These are phyloP conservation scores for Muricea muricata DNA, from an alignment of 92 coral and sea anemone species.

Conservation along the genomic window DNA sequence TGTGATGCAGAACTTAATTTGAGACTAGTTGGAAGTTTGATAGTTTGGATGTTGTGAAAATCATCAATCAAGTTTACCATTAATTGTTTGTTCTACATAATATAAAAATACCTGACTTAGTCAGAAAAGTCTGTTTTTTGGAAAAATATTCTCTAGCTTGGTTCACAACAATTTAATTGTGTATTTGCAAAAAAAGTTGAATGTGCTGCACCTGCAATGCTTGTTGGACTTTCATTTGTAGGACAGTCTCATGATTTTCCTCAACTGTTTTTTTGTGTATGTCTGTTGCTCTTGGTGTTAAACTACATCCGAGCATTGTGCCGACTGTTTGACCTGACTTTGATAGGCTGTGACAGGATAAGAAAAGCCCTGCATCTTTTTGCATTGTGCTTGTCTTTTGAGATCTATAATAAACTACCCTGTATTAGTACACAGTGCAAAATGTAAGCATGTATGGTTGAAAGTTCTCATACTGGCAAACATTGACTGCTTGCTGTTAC, in stretches of 20 bases:
- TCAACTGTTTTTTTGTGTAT: slow-evolving; percentile 43
- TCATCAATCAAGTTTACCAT: slow-evolving; percentile 50
- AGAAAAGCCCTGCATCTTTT: slow-evolving; percentile 65
- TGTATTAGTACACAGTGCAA: too few species aligned
- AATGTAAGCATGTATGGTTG: not conserved
- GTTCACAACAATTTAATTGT: too few species aligned
- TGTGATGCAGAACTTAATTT: slow-evolving; percentile 3
- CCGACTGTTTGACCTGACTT: slow-evolving; percentile 55
- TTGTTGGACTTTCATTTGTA: slow-evolving; percentile 8
- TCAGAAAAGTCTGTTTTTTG: not conserved
- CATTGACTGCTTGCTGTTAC: too few species aligned
- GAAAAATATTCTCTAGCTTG: too few species aligned
- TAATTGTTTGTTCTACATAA: slow-evolving; percentile 6
- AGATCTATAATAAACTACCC: slow-evolving; percentile 50
- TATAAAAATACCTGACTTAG: not conserved
- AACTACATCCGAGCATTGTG: slow-evolving; percentile 45
- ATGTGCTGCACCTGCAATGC: not conserved
- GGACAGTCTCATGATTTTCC: slow-evolving; percentile 37
- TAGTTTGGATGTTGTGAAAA: slow-evolving; percentile 64
- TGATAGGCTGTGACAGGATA: slow-evolving; percentile 67
- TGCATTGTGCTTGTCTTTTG: slow-evolving; percentile 65
- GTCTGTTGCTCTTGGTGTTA: slow-evolving; percentile 54
- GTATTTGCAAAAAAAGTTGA: not conserved
- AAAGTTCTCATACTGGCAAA: not conserved
- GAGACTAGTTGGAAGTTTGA: slow-evolving; percentile 29